Evolutionary conservation across 2,113 vertebrate species (phyloP), one percentile per base, ranked within the genome.

Genomic region (Seriola aureovittata): DNA sequence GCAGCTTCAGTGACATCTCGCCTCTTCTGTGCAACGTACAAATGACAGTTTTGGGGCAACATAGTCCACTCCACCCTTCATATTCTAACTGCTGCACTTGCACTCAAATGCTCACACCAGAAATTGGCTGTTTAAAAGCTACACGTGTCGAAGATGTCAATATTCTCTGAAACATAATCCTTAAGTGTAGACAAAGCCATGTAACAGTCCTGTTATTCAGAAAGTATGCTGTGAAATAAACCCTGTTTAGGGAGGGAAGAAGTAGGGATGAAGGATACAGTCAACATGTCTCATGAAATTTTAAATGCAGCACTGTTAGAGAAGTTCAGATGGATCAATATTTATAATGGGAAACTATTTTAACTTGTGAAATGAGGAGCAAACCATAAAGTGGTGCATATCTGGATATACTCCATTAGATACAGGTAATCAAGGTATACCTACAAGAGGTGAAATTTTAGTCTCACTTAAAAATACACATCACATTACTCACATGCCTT

Each of bases 31-130:
- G 85, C 46, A 78, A 81, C 73, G 78, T 75, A 75, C 48, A 81
- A 64, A 89, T 93, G 93, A 92, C 93, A 93, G 89, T 93, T 93
- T 92, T 82, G 85, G 93, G 91, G 74, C 91, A 83, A 86, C 25
- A 46, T 69, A 88, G 88, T 90, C 75, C 54, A 59, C 74, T 90
- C 63, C 48, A 40, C 78, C 69, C 68, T 74, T 58, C 50, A 46
- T 78, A 76, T 85, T 60, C 25, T 38, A 46, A 80, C 82, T 82
- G 87, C 82, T 85, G 58, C 59, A 74, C 71, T 82, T 48, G 46
- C 71, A 81, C 78, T 62, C 46, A 14, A 17, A 71, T 38, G 48
- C 74, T 78, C 60, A 25, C 69, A 23, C n/a, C 34, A 74, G 54
- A 85, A 85, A 85, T 55, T 57, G 68, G 42, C 75, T 72, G 71